Conservation (phyloP, 2,113 vertebrate species). For the Aegithalos caudatus region DNA sequence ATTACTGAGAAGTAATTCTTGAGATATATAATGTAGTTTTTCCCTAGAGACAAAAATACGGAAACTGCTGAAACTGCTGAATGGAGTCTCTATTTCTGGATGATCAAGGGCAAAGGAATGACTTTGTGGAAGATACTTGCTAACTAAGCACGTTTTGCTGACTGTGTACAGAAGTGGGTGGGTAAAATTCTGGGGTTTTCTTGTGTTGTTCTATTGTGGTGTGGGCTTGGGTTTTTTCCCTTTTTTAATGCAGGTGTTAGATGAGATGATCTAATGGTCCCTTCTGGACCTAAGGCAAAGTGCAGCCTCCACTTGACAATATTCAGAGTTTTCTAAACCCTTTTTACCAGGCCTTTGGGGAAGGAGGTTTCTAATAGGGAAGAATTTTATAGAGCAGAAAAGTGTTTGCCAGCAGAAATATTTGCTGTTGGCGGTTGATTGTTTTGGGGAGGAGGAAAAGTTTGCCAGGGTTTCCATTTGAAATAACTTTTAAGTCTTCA, state of each 20-base stretch:
- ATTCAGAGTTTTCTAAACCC: background rate
- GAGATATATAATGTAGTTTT: background rate
- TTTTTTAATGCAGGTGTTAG: conserved; percentile 30
- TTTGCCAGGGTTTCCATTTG: conserved; percentile 26
- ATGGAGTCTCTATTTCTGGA: background rate
- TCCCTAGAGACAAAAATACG: background rate
- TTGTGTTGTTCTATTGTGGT: background rate
- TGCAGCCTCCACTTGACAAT: background rate
- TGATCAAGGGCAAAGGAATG: background rate
- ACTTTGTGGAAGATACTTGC: background rate
- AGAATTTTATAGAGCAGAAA: conserved; percentile 50
- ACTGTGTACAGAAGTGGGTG: background rate
- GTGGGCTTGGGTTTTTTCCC: background rate
- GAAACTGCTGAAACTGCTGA: background rate
- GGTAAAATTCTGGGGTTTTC: background rate
- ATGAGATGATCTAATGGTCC: conserved; percentile 57
- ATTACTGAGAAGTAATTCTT: background rate
- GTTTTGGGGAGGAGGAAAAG: background rate
- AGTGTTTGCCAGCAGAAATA: conserved; percentile 46
- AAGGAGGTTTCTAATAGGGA: conserved; percentile 15
- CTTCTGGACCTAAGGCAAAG: conserved; percentile 18
- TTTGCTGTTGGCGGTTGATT: conserved; percentile 38
- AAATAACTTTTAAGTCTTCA: conserved; percentile 26
- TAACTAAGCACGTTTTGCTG: background rate
- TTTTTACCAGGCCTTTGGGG: conserved; percentile 55